phyloP scores from a whole-genome alignment of 2,113 vertebrate species.

The Pygoscelis adeliae region DNA sequence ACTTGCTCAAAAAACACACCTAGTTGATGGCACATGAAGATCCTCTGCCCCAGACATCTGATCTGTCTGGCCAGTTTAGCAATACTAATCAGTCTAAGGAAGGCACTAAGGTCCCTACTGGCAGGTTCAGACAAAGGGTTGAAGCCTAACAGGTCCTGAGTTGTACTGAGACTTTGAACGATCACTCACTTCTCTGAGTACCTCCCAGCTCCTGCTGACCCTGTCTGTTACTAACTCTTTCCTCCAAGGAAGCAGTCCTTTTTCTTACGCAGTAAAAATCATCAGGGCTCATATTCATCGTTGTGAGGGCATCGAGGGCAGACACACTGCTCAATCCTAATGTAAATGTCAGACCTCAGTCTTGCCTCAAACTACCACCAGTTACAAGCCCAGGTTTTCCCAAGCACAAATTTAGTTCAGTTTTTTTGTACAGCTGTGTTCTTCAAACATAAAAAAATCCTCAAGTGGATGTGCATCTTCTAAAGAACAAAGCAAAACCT shows the following conservation, averaged over 20 bases:
- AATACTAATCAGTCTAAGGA: not conserved
- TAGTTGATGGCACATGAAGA: not conserved
- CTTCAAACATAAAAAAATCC: not conserved
- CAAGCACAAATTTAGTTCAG: not conserved
- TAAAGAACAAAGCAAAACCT: not conserved
- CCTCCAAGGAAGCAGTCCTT: not conserved
- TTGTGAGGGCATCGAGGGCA: accelerated
- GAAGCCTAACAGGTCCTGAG: not conserved
- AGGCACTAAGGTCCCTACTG: not conserved
- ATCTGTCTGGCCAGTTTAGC: not conserved
- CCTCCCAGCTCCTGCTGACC: not conserved
- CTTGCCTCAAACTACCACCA: not conserved
- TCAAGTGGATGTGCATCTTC: not conserved
- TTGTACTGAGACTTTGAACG: not conserved
- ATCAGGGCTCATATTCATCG: not conserved
- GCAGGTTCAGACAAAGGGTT: not conserved
- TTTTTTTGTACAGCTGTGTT: not conserved
- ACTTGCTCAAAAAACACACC: not conserved
- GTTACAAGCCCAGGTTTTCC: not conserved
- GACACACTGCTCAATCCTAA: not conserved
- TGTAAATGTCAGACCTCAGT: not conserved
- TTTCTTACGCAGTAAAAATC: not conserved
- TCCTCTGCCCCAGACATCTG: not conserved
- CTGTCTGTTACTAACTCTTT: not conserved
- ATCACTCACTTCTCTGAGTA: not conserved